Percentiles rank a stretch among this genome's conserved stretches.
These are phyloP conservation scores for Chaetorhynchus papuensis DNA, from an alignment of 2,113 vertebrate species.

Conservation along the genomic window DNA sequence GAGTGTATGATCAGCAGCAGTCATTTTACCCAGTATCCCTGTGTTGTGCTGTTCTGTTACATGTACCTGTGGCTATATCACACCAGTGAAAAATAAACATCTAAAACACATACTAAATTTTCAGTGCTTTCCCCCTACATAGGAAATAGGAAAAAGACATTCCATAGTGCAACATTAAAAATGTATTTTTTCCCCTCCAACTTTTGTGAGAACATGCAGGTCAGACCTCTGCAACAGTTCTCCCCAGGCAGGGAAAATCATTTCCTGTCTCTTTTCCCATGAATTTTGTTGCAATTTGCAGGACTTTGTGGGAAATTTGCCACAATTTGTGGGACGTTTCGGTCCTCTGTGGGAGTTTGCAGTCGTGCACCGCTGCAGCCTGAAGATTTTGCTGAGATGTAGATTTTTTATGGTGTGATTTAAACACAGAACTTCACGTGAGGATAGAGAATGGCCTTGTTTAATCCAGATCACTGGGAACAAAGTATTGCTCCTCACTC, in stretches of 20 bases:
- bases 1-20: neutral
- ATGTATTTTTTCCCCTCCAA: slow-evolving; percentile 11
- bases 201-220: slow-evolving; percentile 64
- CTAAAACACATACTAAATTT: slow-evolving; percentile 30
- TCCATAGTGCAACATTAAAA: slow-evolving; percentile 53
- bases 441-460: slow-evolving; percentile 6
- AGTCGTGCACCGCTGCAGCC: slow-evolving; percentile 34
- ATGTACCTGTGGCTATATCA: neutral
- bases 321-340: slow-evolving; percentile 61
- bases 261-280: slow-evolving; percentile 73
- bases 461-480: slow-evolving; percentile 43
- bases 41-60: neutral
- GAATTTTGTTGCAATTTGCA: slow-evolving; percentile 67
- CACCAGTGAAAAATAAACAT: neutral
- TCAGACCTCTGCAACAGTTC: slow-evolving; percentile 57
- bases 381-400: slow-evolving; percentile 37
- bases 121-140: slow-evolving; percentile 29
- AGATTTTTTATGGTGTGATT: slow-evolving; percentile 44
- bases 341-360: slow-evolving; percentile 48
- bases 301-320: slow-evolving; percentile 68
- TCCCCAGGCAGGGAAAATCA: slow-evolving; percentile 66
- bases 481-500: neutral
- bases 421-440: neutral
- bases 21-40: neutral
- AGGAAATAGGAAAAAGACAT: slow-evolving; percentile 55